Conservation (phyloP, 2,888 invertebrate species). For the Tachina lurida region DNA sequence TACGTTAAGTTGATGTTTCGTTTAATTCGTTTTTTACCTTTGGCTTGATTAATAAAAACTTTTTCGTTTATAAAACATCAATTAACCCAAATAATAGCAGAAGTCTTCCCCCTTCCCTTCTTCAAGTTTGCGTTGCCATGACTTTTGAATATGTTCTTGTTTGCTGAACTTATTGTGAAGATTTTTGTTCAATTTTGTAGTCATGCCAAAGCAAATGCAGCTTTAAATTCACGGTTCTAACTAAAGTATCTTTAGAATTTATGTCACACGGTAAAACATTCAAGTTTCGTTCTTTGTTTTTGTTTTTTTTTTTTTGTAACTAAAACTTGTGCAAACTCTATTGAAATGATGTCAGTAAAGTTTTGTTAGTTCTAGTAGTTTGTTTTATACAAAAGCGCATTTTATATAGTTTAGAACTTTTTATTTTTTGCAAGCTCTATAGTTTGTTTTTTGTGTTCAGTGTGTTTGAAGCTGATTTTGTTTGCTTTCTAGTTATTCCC, state of each 20-base stretch:
- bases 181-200: conserved; percentile 34
- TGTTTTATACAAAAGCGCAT: conserved; percentile 60
- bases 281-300: conserved; percentile 14
- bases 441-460: not conserved
- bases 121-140: not conserved
- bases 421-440: not conserved
- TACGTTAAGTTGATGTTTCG: conserved; percentile 5
- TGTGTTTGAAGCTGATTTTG: not conserved
- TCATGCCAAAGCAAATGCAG: conserved; percentile 47
- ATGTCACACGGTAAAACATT: conserved; percentile 50
- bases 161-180: conserved; percentile 44
- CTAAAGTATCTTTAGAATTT: conserved; percentile 57
- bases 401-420: conserved; percentile 52
- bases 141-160: conserved; percentile 3
- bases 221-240: conserved; percentile 53
- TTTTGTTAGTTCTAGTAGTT: conserved; percentile 62
- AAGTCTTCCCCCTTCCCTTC: not conserved
- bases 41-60: conserved; percentile 56
- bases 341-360: conserved; percentile 68
- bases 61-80: conserved; percentile 61
- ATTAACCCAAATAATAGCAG: conserved; percentile 63
- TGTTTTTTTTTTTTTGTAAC: not conserved
- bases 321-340: conserved; percentile 54
- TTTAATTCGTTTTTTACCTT: conserved; percentile 21
- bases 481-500: conserved; percentile 25